Conservation (phyloP, 2,797 vertebrate species). For the Peromyscus melanophrys region DNA sequence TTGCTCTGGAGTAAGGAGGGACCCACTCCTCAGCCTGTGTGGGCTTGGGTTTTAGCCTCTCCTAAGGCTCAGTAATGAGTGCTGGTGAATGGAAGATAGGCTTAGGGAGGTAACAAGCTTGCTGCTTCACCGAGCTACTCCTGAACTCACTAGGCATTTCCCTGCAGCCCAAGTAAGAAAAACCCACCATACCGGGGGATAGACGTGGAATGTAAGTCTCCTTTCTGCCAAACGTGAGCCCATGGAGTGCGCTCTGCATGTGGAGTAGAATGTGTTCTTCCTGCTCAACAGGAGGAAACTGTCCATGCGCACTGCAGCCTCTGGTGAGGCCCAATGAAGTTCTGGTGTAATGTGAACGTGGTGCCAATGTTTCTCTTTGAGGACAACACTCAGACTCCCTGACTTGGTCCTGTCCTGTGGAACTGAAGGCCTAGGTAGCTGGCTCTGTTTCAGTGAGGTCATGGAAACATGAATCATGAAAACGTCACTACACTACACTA, state of each 20-base stretch:
- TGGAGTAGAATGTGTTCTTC: neutral
- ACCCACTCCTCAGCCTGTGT: accelerated
- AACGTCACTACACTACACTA: neutral
- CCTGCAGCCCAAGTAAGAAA: neutral
- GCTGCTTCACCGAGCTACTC: neutral
- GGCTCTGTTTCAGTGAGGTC: neutral
- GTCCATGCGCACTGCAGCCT: neutral
- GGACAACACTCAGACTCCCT: neutral
- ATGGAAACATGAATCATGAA: neutral
- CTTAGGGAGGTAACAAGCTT: neutral
- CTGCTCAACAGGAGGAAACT: neutral
- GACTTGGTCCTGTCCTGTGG: neutral
- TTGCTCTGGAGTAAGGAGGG: neutral
- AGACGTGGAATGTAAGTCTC: neutral
- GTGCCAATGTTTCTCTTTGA: neutral
- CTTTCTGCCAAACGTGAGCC: slow-evolving; percentile 5
- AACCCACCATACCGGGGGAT: neutral
- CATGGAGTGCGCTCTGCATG: neutral
- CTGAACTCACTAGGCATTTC: neutral
- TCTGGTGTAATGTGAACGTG: neutral
- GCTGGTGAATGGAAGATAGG: neutral
- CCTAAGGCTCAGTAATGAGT: neutral
- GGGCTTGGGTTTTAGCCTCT: neutral
- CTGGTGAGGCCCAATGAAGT: neutral
- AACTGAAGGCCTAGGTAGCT: neutral